Evolutionary conservation across 2,888 invertebrate genomes (phyloP), one percentile per base, ranked within the genome.

Genomic region (Pyrrhia umbra): DNA sequence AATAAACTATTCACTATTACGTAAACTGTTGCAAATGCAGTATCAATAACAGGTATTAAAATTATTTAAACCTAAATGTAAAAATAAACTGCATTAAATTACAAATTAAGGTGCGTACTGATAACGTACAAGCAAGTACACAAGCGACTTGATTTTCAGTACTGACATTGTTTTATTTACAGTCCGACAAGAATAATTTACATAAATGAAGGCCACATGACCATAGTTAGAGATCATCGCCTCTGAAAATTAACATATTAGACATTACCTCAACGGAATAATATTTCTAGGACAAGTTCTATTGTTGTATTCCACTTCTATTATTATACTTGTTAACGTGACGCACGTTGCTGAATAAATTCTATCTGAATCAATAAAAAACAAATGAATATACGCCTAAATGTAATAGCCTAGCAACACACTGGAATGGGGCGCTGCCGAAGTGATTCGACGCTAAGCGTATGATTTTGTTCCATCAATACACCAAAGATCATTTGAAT

Each of bases 241-340:
- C 73, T 58, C 58, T 62, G n/a, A 34, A 47, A 66, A 71, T 71
- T 72, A 55, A 40, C 73, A 73, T 72, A 68, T 27, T 58, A 52
- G 21, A 47, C 58, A 56, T 54, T 57, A 65, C 52, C 56, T 34
- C 18, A 51, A 58, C 39, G 61, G 10, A 67, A 61, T 54, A 39
- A 58, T 45, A 58, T 40, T 47, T 72, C 58, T 72, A 62, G 62
- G 30, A 67, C 61, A 49, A 27, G 20, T 55, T 50, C 42, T 59
- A 62, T 62, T 72, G 55, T 68, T 34, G 34, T 20, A 18, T 46
- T 13, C 8, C 43, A 66, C 40, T 61, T 52, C 47, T 72, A 60
- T 57, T 61, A 61, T 46, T 43, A 43, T 10, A 56, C 13, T 13
- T 18, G 49, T 27, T 27, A 52, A 50, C 54, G 54, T 55, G 57